Evolutionary conservation across 1,140 invertebrate species (phyloP), one percentile per base, ranked within the genome.

Genomic region (Pseudomyrmex gracilis): DNA sequence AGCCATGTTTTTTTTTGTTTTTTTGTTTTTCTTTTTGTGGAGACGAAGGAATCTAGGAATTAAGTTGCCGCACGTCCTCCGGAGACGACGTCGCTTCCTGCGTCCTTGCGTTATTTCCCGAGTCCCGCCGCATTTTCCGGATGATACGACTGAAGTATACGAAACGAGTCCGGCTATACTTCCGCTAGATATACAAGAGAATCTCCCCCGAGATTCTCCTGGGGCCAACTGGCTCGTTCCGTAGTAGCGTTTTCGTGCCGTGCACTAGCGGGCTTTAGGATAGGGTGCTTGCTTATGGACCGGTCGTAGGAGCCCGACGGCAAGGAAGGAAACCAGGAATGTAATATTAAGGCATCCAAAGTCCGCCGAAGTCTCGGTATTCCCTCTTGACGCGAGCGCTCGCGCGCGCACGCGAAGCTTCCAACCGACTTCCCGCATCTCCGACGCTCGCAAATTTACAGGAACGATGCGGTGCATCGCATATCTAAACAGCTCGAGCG

Each of bases 261-360:
- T 68, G 55, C 66, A 58, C 61, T 51, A 24, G 45, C 70, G 53
- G 13, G 74, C 83, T 84, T 85, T 67, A 85, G 74, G 58, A 45
- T 61, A 47, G 70, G 63, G 73, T 78, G 78, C 70, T 78, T 85
- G 64, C 70, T 82, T 76, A 66, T 85, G 70, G 86, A 74, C 80
- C 60, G 89, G 91, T 90, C 87, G 84, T 86, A 85, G 88, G 86
- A 85, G 88, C 91, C 90, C 89, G 73, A 76, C 73, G 89, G 84
- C 84, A 85, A 78, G 82, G 57, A 80, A 73, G 91, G 84, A 87
- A 89, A 91, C 82, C 89, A 90, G 90, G 89, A 89, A 91, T 92
- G 90, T 89, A 88, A 92, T 92, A 92, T 92, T 93, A 92, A 92
- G 90, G 85, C 80, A 85, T 89, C 87, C 82, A 61, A 86, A 87